phyloP scores from a whole-genome alignment of 2,113 vertebrate genomes.

The Mormyrus lacerda region DNA sequence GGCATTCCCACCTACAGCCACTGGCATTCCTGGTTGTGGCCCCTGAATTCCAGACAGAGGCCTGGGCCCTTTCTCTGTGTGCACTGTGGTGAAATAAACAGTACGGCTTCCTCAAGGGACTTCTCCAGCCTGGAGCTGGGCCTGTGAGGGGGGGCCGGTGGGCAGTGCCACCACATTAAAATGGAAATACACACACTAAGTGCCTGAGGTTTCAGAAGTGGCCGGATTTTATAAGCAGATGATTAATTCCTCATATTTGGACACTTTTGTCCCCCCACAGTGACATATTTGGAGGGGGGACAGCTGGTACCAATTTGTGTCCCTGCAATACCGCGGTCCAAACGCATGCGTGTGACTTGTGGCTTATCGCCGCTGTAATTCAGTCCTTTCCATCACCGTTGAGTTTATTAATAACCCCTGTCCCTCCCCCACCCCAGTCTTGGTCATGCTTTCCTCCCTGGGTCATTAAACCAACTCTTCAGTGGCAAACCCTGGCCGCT shows the following conservation, averaged over 20 bases:
- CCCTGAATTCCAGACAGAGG: neutral
- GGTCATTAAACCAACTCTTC: conserved; percentile 52
- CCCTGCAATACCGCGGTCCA: conserved; percentile 49
- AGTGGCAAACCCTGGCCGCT: neutral
- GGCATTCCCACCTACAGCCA: too few species aligned
- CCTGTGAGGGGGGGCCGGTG: conserved; percentile 1
- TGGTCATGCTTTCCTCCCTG: conserved; percentile 53
- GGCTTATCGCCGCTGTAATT: conserved; percentile 62
- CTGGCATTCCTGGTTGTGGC: neutral
- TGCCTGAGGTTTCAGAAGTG: conserved; percentile 62
- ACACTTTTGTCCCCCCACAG: conserved; percentile 54
- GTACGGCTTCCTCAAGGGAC: neutral
- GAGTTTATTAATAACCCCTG: conserved; percentile 60
- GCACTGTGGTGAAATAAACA: neutral
- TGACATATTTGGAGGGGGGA: conserved; percentile 55
- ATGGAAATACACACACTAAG: conserved; percentile 59
- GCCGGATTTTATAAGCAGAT: conserved; percentile 63
- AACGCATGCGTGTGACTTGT: conserved; percentile 57
- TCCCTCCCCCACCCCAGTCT: conserved; percentile 32
- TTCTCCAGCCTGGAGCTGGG: neutral
- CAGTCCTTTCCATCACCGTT: conserved; percentile 52
- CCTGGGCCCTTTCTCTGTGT: neutral
- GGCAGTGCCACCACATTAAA: conserved; percentile 48
- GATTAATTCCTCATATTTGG: conserved; percentile 64
- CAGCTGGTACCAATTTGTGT: conserved; percentile 68